A percentile compares a stretch with the other conserved stretches of the same genome.
Conservation (phyloP, 2,888 invertebrate species). For the Axea sp. region DNA sequence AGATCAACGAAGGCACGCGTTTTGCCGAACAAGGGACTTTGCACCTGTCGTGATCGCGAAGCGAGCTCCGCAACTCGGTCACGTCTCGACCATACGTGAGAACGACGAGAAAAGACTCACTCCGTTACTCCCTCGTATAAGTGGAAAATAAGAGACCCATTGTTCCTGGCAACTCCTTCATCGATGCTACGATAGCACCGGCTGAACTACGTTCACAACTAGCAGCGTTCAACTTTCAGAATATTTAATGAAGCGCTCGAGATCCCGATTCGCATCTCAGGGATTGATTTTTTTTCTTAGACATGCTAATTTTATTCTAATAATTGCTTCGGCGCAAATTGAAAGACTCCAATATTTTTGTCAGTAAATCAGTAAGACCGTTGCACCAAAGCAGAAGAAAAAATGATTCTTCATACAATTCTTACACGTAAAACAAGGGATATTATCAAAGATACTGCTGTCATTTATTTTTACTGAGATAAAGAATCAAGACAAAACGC, state of each 20-base stretch:
- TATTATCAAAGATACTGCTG: constrained; percentile 13
- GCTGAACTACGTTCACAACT: constrained; percentile 3
- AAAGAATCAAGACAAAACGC: constrained; percentile 48
- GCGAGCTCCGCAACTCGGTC: constrained; percentile 67
- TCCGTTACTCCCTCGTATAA: constrained; percentile 70
- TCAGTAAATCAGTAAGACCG: too few relatives aligned
- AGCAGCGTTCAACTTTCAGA: too few relatives aligned
- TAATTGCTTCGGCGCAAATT: too few relatives aligned
- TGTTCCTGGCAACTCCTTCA: constrained; percentile 66
- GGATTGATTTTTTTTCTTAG: too few relatives aligned
- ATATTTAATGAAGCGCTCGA: too few relatives aligned
- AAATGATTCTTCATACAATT: too few relatives aligned
- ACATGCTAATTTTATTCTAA: too few relatives aligned
- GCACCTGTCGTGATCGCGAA: constrained; percentile 71
- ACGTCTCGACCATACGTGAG: constrained; percentile 73
- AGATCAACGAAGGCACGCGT: constrained; percentile 57
- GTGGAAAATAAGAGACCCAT: constrained; percentile 76
- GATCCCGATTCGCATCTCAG: too few relatives aligned
- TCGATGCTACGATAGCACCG: constrained; percentile 43
- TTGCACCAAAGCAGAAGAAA: too few relatives aligned
- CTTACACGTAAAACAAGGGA: too few relatives aligned
- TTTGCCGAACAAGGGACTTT: constrained; percentile 66
- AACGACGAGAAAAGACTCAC: constrained; percentile 63
- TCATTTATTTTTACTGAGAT: constrained; percentile 32
- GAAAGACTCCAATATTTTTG: too few relatives aligned